Base-by-base conservation (phyloP, 2,797 vertebrate genomes). In the Microchirus variegatus region DNA sequence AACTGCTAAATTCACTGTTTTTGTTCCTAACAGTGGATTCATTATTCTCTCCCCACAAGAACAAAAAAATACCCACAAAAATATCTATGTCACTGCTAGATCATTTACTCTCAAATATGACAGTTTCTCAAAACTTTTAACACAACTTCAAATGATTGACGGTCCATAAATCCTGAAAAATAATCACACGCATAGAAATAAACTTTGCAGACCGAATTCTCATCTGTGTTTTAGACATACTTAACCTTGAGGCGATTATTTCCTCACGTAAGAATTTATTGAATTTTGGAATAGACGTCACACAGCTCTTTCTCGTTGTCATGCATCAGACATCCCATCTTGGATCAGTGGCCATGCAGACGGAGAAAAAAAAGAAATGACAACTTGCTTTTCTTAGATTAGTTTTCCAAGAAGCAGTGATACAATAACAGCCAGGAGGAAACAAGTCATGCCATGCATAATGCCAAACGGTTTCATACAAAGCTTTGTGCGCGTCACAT, bases 341-440 rank as follows among this genome's bases (percentile, higher is more conserved):
- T 80, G 78, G 75, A 80, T 54, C 60, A 56, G 38, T 53, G 63
- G 59, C 56, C 45, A 8, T 59, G 38, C 58, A 60, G 60, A 66
- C 73, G 53, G 53, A 74, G 22, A 73, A 54, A 41, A 41, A 53
- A 54, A 62, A 60, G 36, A 80, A 73, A 86, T 44, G 60, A 77
- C 67, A 78, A 75, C 67, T 80, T 70, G 51, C 57, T 78, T 68
- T 71, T 51, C 53, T 71, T 50, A 26, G 45, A 70, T 44, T 40
- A 54, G 55, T 70, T 75, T 86, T 85, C 71, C 75, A 35, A 52
- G 41, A 64, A 57, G 51, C 80, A 37, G 50, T 15, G 59, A 67
- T 56, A 72, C 53, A 67, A 74, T 52, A 31, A 31, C 31, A 43
- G 82, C 80, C 81, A 81, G 87, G 87, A 86, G 73, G 81, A 77